Evolutionary conservation across 2,797 vertebrate species (phyloP).

Genomic region (Nasua narica): DNA sequence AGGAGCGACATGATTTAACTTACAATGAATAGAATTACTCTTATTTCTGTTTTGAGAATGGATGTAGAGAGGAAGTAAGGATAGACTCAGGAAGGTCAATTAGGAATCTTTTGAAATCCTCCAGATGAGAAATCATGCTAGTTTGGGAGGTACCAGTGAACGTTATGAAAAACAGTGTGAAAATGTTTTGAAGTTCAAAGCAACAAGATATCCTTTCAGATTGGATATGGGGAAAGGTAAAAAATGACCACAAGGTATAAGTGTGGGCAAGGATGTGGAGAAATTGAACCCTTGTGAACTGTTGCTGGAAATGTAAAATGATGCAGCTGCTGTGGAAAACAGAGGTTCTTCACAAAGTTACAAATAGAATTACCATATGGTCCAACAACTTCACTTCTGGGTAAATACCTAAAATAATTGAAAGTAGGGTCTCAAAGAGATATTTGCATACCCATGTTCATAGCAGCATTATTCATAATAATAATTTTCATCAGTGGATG

Average conservation of each 20-base stretch:
- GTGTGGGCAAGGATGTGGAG: neutral
- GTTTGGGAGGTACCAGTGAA: neutral
- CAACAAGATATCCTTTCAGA: neutral
- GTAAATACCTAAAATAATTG: neutral
- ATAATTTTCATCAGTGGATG: neutral
- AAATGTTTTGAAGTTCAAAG: neutral
- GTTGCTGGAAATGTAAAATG: neutral
- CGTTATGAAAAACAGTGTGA: neutral
- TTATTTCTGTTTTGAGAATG: neutral
- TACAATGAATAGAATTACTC: constrained; percentile 16
- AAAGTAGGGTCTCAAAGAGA: neutral
- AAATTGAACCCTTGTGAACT: neutral
- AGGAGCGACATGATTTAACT: neutral
- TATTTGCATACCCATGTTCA: neutral
- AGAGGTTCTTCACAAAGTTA: neutral
- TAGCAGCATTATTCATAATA: neutral
- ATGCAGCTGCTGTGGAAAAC: neutral
- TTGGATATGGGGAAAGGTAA: neutral
- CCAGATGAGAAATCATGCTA: neutral
- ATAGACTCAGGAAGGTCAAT: neutral
- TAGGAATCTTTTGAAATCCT: neutral
- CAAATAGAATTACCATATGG: neutral
- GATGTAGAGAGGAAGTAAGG: neutral
- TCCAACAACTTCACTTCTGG: neutral
- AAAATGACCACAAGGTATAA: neutral